Evolutionary conservation across 92 coral and sea anemone genomes (phyloP).

Genomic region (Phenganax stokvisi): DNA sequence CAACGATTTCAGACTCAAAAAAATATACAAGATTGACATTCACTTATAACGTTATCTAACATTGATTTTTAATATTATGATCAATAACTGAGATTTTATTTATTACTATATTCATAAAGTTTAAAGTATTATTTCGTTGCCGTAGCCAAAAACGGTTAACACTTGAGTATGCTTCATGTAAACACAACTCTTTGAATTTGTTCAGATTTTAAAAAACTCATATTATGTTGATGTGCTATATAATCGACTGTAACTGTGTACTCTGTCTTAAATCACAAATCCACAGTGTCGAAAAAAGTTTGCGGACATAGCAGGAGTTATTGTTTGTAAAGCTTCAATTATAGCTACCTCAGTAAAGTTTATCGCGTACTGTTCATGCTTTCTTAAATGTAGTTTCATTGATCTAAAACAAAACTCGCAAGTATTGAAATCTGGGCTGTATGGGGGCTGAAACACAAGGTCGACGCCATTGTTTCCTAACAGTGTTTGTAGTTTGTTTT

Average conservation of each 20-base stretch:
- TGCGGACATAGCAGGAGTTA: conserved; percentile 31
- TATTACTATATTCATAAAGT: too few relatives aligned
- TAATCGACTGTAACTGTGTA: background rate
- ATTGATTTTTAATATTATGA: too few relatives aligned
- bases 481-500: conserved; percentile 32
- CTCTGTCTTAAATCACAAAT: conserved; percentile 19
- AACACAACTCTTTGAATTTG: too few relatives aligned
- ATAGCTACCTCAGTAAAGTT: conserved; percentile 46
- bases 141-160: too few relatives aligned
- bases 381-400: conserved; percentile 43
- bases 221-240: conserved; percentile 9
- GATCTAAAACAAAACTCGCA: conserved; percentile 44
- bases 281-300: conserved; percentile 43
- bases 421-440: conserved; percentile 46
- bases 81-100: too few relatives aligned
- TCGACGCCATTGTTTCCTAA: conserved; percentile 37
- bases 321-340: conserved; percentile 41
- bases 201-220: background rate
- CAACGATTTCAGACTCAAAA: too few relatives aligned
- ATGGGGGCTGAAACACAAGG: conserved; percentile 49
- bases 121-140: too few relatives aligned
- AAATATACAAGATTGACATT: too few relatives aligned
- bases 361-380: conserved; percentile 43
- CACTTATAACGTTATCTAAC: too few relatives aligned
- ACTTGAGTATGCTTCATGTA: too few relatives aligned